These are phyloP conservation scores for Tokudaia tokunoshimensis DNA, from an alignment of 2,797 vertebrate species.

Conservation along the genomic window DNA sequence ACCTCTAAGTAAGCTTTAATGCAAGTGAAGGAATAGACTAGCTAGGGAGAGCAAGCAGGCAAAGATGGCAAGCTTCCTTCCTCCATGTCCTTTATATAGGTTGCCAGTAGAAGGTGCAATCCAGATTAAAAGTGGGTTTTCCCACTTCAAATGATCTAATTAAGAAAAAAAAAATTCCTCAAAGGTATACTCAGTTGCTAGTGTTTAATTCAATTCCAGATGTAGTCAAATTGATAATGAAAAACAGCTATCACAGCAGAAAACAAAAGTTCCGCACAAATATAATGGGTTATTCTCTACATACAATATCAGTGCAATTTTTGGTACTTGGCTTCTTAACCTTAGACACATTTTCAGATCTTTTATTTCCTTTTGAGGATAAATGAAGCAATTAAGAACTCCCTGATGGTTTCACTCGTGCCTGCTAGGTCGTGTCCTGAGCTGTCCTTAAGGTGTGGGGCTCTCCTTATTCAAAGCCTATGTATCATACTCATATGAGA, in stretches of 20 bases:
- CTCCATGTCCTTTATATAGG: not conserved
- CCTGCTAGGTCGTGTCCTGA: not conserved
- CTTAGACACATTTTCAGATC: not conserved
- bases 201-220: not conserved
- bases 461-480: not conserved
- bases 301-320: slow-evolving; percentile 48
- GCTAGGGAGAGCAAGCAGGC: not conserved
- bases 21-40: too few relatives aligned
- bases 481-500: not conserved
- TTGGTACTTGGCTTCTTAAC: slow-evolving; percentile 14
- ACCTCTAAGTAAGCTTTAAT: not conserved
- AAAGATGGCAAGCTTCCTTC: not conserved
- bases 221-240: not conserved
- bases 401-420: not conserved
- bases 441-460: not conserved
- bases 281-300: slow-evolving; percentile 4
- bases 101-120: not conserved
- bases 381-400: not conserved
- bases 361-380: not conserved
- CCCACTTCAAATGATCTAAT: not conserved
- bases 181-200: not conserved
- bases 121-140: not conserved
- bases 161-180: not conserved
- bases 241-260: not conserved
- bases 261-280: slow-evolving; percentile 48